These are phyloP conservation scores for Pomatostomus ruficeps DNA, from an alignment of 2,113 vertebrate species.

Conservation along the genomic window DNA sequence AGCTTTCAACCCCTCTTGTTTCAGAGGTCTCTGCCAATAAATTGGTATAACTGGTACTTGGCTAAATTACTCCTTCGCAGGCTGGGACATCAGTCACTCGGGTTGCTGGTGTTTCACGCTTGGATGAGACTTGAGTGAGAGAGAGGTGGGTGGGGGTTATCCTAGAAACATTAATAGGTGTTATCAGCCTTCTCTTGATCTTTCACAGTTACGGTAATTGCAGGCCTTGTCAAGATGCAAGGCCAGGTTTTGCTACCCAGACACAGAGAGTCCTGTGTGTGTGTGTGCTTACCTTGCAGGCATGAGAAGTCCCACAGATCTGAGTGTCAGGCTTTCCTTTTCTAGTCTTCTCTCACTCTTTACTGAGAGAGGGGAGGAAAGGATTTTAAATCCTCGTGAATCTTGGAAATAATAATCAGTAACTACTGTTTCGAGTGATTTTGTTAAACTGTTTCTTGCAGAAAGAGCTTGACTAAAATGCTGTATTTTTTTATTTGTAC, in stretches of 20 bases:
- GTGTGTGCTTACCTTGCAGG: neutral
- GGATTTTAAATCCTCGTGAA: neutral
- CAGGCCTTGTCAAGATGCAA: neutral
- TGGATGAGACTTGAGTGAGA: neutral
- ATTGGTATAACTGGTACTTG: neutral
- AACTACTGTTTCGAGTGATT: neutral
- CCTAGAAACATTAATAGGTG: neutral
- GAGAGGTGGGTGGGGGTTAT: neutral
- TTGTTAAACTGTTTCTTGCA: neutral
- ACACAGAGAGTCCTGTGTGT: neutral
- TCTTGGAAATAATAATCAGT: neutral
- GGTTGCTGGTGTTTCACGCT: neutral
- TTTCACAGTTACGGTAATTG: neutral
- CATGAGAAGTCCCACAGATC: neutral
- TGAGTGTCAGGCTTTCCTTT: neutral
- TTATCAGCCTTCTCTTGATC: neutral
- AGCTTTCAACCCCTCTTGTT: neutral
- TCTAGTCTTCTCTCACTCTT: neutral
- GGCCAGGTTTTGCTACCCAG: neutral
- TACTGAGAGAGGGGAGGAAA: neutral
- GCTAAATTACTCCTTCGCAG: neutral
- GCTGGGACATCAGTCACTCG: neutral
- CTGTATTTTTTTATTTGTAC: slow-evolving; percentile 60
- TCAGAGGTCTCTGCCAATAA: neutral
- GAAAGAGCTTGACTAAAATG: slow-evolving; percentile 39